phyloP scores from a whole-genome alignment of 2,113 vertebrate species.

The Seriola quinqueradiata region DNA sequence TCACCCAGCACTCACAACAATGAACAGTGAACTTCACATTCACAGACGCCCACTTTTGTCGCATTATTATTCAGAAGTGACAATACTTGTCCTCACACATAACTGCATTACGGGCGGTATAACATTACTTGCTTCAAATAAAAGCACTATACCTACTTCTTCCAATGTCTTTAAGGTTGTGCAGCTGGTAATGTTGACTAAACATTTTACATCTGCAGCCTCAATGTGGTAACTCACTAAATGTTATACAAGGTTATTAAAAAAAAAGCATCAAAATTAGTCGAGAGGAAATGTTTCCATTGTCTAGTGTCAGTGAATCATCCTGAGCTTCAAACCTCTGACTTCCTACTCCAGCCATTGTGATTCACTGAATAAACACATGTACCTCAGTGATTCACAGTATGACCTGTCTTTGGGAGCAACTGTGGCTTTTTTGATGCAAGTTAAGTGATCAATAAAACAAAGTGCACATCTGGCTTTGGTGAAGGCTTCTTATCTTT shows the following conservation, averaged over 20 bases:
- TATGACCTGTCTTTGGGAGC: conserved; percentile 43
- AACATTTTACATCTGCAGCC: not conserved
- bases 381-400: conserved; percentile 48
- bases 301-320: not conserved
- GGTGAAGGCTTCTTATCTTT: conserved; percentile 46
- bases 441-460: conserved; percentile 32
- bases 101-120: conserved; percentile 23
- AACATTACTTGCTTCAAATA: conserved; percentile 36
- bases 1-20: conserved; percentile 9
- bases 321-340: not conserved
- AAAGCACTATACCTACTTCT: conserved; percentile 1
- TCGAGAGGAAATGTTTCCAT: not conserved
- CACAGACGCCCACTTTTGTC: conserved; percentile 1
- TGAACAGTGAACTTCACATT: not conserved
- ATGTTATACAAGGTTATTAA: not conserved
- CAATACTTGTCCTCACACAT: conserved; percentile 12
- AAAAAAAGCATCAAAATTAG: not conserved
- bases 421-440: conserved; percentile 43
- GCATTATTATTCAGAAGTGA: conserved; percentile 21
- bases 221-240: not conserved
- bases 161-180: not conserved
- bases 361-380: conserved; percentile 30
- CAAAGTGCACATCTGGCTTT: conserved; percentile 56
- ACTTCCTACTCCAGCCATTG: conserved; percentile 32
- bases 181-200: not conserved